Percentiles rank a stretch among this genome's conserved stretches.
phyloP scores from a whole-genome alignment of 2,113 vertebrate genomes.

The Melanotaenia duboulayi region DNA sequence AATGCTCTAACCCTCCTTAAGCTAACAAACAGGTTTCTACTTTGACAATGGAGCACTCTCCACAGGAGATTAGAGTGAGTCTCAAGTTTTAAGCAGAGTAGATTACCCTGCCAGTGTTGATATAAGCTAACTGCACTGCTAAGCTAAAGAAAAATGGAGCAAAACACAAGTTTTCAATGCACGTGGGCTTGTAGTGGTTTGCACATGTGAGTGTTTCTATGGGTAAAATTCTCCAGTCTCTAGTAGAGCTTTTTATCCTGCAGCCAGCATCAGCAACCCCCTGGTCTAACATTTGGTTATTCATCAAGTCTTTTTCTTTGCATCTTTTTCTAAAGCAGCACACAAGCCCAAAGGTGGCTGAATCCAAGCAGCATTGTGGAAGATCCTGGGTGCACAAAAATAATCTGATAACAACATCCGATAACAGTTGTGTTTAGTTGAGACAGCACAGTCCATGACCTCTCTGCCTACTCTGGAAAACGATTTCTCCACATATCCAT shows the following conservation, averaged over 20 bases:
- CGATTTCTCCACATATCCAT: conserved; percentile 53
- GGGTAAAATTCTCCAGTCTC: neutral
- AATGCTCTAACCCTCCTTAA: conserved; percentile 68
- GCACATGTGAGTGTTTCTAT: conserved; percentile 5
- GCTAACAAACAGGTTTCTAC: conserved; percentile 57
- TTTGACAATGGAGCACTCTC: conserved; percentile 58
- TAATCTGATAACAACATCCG: conserved; percentile 34
- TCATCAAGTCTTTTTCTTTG: conserved; percentile 6
- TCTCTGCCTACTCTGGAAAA: conserved; percentile 50
- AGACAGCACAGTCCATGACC: conserved; percentile 51
- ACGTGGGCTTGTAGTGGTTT: conserved; percentile 2
- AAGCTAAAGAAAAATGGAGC: conserved; percentile 23
- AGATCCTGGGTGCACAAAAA: conserved; percentile 27
- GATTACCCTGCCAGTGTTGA: conserved; percentile 58
- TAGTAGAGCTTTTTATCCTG: neutral
- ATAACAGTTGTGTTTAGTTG: conserved; percentile 24
- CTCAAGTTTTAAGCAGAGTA: conserved; percentile 58
- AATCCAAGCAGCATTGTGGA: conserved; percentile 29
- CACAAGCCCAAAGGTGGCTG: conserved; percentile 5
- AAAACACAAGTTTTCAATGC: conserved; percentile 21
- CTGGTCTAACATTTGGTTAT: conserved; percentile 1
- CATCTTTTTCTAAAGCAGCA: conserved; percentile 1
- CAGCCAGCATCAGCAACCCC: neutral
- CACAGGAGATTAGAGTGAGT: conserved; percentile 54
- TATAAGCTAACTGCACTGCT: conserved; percentile 48